Conservation (phyloP, 2,113 vertebrate species). For the Oreochromis tanganicae region DNA sequence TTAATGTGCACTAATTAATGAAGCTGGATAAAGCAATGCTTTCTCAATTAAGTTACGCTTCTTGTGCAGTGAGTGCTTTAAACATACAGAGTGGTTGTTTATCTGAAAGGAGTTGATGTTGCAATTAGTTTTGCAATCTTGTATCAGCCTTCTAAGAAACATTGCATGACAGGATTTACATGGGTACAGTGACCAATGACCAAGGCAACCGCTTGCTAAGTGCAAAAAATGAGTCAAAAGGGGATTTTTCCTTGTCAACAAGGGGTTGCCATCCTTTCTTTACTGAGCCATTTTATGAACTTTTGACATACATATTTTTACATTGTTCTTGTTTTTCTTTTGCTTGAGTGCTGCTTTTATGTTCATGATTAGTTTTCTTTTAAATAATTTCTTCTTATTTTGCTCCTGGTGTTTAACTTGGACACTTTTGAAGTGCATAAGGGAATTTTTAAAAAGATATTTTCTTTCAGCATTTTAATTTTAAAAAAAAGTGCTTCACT, state of each 20-base stretch:
- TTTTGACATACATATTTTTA: background rate
- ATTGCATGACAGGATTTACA: background rate
- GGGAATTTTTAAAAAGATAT: rapidly evolving
- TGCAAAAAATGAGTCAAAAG: background rate
- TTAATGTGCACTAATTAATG: constrained; percentile 29
- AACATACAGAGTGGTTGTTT: background rate
- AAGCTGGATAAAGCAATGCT: background rate
- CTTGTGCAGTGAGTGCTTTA: background rate
- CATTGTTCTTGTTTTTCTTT: background rate
- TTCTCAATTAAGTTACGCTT: background rate
- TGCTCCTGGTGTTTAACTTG: background rate
- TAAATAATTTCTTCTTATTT: background rate
- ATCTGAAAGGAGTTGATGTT: background rate
- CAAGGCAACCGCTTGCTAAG: background rate
- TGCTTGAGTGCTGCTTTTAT: background rate
- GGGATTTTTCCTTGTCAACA: background rate
- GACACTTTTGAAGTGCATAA: background rate
- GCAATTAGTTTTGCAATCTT: background rate
- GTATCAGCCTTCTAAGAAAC: background rate
- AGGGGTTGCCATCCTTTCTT: background rate
- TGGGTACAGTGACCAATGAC: background rate
- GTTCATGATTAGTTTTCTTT: background rate
- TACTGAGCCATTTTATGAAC: background rate
- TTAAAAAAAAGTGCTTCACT: background rate
- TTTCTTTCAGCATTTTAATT: background rate